These are phyloP conservation scores for Cosmopolites sordidus DNA, from an alignment of 2,888 invertebrate species.

Conservation along the genomic window DNA sequence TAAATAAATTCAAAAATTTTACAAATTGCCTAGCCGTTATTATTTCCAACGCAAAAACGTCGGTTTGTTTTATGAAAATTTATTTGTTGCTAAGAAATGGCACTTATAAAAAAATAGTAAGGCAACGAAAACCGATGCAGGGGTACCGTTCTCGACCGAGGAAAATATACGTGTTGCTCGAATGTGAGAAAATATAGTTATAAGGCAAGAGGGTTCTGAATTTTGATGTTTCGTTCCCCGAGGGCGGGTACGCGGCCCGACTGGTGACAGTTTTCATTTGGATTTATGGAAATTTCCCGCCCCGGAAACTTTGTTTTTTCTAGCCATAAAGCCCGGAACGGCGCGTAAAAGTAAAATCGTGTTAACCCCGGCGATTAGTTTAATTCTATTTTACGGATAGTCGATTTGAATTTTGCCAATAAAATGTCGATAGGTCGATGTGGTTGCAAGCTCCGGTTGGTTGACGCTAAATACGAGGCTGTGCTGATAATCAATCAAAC, in stretches of 20 bases:
- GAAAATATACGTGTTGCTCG: constrained; percentile 15
- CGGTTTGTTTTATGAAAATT: too few relatives aligned
- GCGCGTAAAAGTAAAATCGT: not conserved
- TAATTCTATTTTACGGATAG: not conserved
- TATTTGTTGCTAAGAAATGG: too few relatives aligned
- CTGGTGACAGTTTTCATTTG: constrained; percentile 21
- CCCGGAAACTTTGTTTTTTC: constrained; percentile 13
- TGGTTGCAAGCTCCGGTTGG: too few relatives aligned
- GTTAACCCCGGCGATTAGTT: not conserved
- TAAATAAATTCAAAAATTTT: too few relatives aligned
- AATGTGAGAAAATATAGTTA: constrained; percentile 20
- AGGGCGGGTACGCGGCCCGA: constrained; percentile 9
- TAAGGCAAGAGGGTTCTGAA: constrained; percentile 16
- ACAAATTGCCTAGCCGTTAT: too few relatives aligned
- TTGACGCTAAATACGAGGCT: too few relatives aligned
- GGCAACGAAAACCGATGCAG: not conserved
- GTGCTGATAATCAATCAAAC: too few relatives aligned
- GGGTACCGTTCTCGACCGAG: not conserved
- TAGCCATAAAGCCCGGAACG: constrained; percentile 11
- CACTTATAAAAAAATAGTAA: too few relatives aligned
- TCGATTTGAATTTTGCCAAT: too few relatives aligned
- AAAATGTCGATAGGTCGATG: too few relatives aligned
- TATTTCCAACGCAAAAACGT: too few relatives aligned
- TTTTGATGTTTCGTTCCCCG: constrained; percentile 15
- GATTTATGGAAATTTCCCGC: constrained; percentile 20